Base-by-base conservation (phyloP, 2,888 invertebrate genomes). In the Pheosia gnoma region DNA sequence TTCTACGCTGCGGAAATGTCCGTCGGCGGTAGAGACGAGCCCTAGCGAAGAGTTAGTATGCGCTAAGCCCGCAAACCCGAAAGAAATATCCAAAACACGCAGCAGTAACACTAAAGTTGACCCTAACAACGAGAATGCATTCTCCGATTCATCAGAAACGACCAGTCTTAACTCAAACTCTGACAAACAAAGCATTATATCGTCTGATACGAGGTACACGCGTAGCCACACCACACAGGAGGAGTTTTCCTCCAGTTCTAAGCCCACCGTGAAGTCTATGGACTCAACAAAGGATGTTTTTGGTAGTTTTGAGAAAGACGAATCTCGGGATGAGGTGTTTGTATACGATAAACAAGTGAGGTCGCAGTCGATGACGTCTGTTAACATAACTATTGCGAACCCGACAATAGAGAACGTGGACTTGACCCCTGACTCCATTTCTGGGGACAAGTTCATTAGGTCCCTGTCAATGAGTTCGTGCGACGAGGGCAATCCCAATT, bases 1-100 rank as follows among this genome's bases (percentile, higher is more conserved):
- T 87, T 95, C 96, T 3, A 97, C 98, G 0, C 91, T 99, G 51
- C 95, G 97, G 68, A 98, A 96, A 88, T 98, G 98, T 82, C 97
- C 98, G 13, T 95, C 95, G 13, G 95, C 96, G 6, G 91, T 96
- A 51, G 96, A 96, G 78, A 96, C 95, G 57, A 89, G 90, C 67
- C 89, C 93, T 5, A 91, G 83, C 68, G 92, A 93, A 4, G 94
- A 94, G 71, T 70, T 90, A 57, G 88, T 79, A 37, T 80, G 81
- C 67, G 79, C 77, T 10, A 91, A 84, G 83, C 83, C 78, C 52
- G 80, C 77, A 3, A 82, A 82, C 67, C 75, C 82, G 8, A 87
- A 84, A 72, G 83, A 85, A 66, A 86, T 86, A 58, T 76, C 63
- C 1, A 86, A 86, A 74, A 68, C 77, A 49, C 72, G 75, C 4